Conservation (phyloP, 1,140 invertebrate genomes). For the Pseudomyrmex cubaensis region DNA sequence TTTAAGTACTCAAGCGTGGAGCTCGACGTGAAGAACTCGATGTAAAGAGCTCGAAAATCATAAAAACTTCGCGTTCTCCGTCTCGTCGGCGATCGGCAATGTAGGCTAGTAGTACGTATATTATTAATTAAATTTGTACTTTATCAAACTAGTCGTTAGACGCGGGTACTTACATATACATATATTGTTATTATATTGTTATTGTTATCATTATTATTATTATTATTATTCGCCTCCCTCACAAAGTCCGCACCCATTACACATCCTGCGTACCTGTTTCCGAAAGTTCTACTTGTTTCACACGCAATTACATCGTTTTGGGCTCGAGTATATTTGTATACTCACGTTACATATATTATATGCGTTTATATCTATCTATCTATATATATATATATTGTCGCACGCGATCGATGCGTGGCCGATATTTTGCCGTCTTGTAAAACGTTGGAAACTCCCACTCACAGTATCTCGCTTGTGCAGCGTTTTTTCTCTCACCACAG, state of each 20-base stretch:
- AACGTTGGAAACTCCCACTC: conserved; percentile 83
- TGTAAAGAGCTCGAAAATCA: conserved; percentile 54
- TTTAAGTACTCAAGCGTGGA: background rate
- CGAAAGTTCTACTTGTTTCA: conserved; percentile 81
- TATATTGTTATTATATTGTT: conserved; percentile 65
- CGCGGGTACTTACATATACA: conserved; percentile 80
- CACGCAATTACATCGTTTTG: conserved; percentile 69
- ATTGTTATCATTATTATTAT: conserved; percentile 50
- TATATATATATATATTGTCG: conserved; percentile 74
- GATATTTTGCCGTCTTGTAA: conserved; percentile 81
- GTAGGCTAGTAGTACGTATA: conserved; percentile 82
- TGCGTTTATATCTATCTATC: conserved; percentile 61
- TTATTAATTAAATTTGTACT: conserved; percentile 78
- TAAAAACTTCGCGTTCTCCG: conserved; percentile 10
- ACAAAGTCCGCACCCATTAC: conserved; percentile 72
- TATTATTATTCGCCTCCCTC: conserved; percentile 71
- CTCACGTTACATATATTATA: conserved; percentile 69
- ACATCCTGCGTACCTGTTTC: conserved; percentile 74
- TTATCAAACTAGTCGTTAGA: conserved; percentile 81
- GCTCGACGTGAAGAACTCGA: background rate
- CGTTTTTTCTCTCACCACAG: conserved; percentile 83
- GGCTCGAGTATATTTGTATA: conserved; percentile 74
- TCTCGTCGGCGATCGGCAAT: conserved; percentile 59
- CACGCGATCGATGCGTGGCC: conserved; percentile 74
- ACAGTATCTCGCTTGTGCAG: conserved; percentile 86